Evolutionary conservation across 2,113 vertebrate species (phyloP).

Genomic region (Sceloporus tristichus): DNA sequence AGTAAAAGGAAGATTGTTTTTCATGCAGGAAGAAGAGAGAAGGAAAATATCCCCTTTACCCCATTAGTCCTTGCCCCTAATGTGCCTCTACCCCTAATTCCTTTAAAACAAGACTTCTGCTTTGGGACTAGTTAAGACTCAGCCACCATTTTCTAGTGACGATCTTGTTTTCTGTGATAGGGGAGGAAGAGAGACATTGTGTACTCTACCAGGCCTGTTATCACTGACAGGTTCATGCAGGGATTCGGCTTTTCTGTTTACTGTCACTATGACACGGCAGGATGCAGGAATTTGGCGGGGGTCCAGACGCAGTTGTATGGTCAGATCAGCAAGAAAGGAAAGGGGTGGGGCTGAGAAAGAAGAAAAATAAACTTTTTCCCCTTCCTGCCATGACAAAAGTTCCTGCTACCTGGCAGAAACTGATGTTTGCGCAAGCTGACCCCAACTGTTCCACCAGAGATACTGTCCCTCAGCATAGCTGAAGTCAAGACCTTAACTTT

Average conservation of each 20-base stretch:
- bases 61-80: not conserved
- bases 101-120: not conserved
- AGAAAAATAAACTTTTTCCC: not conserved
- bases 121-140: not conserved
- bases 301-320: not conserved
- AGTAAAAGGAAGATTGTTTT: no score
- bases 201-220: no score
- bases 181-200: not conserved
- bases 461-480: no score
- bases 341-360: not conserved
- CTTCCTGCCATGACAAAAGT: not conserved
- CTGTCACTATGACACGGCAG: constrained; percentile 21
- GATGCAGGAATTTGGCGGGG: not conserved
- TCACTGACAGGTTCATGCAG: not conserved
- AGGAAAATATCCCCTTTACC: no score
- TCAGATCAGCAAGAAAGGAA: not conserved
- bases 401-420: not conserved
- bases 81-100: not conserved
- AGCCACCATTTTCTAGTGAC: no score
- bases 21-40: no score
- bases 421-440: not conserved
- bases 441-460: no score
- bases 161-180: not conserved
- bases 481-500: not conserved
- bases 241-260: constrained; percentile 17